Evolutionary conservation across 2,797 vertebrate genomes (phyloP), one percentile per base, ranked within the genome.

Genomic region (Caiman crocodilus): DNA sequence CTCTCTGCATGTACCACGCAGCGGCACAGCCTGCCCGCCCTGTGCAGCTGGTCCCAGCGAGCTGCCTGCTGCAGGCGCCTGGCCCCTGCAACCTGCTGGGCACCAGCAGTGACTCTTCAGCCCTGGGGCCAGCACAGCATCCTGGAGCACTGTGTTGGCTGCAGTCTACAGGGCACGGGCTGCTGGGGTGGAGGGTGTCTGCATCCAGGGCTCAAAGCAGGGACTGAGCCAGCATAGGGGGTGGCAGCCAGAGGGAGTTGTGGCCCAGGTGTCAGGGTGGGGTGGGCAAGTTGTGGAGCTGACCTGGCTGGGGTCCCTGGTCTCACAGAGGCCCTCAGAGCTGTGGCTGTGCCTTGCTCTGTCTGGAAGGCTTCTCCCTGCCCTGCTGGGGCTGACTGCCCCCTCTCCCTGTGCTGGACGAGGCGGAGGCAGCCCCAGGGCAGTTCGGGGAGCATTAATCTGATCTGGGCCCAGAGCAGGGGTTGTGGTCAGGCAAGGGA

Each of bases 191-290:
- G 13, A 28, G n/a, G 26, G 63, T 13, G 42, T 50, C 42, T 50
- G 42, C 42, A 50, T 9, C 42, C 42, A 10, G 42, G 6, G 42
- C 42, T 50, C 60, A 26, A 25, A 25, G 60, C 23, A 61, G 60
- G 26, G 17, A 20, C 30, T 21, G 30, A 69, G 18, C 10, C 11
- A 18, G 65, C 18, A 8, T 10, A 42, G 42, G 10, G 42, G 0
- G 0, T 8, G 20, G 75, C 67, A 65, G 78, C 76, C 57, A 77
- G 59, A 28, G 17, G 60, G 50, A 59, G 42, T 35, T 15, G 32
- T 82, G 61, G 3, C 14, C 23, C 23, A 67, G 21, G 1, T 0
- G 0, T 0, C 14, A 50, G 14, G 23, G 9, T 21, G 4, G 58
- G 87, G 61, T 0, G 7, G 59, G 69, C 81, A 88, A 10, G 42